Conservation (phyloP, 2,888 invertebrate genomes). For the Eristalinus aeneus region DNA sequence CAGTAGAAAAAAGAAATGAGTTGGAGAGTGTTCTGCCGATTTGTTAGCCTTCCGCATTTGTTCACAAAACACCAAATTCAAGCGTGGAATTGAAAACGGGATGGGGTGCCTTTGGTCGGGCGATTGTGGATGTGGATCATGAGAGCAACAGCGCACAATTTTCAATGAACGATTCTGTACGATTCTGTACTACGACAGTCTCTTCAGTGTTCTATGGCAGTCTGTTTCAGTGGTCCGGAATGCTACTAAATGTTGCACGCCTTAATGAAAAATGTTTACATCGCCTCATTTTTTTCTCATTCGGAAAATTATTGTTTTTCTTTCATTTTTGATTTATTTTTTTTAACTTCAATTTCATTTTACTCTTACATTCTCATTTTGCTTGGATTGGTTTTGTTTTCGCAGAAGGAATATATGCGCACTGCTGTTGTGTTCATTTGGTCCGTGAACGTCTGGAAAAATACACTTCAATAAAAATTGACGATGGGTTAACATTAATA, state of each 20-base stretch:
- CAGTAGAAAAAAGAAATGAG: background rate
- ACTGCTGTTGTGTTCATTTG: slow-evolving; percentile 16
- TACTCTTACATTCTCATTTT: slow-evolving; percentile 45
- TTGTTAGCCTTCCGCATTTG: slow-evolving; percentile 34
- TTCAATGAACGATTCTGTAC: slow-evolving; percentile 13
- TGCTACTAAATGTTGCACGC: slow-evolving; percentile 42
- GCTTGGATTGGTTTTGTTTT: slow-evolving; percentile 22
- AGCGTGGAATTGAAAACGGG: slow-evolving; percentile 29
- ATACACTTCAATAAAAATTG: slow-evolving; percentile 65
- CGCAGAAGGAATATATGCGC: slow-evolving; percentile 2
- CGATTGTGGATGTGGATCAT: slow-evolving; percentile 1
- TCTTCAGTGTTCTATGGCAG: background rate
- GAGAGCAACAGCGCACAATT: slow-evolving; percentile 37
- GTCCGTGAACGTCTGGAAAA: slow-evolving; percentile 26
- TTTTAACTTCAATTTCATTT: slow-evolving; percentile 23
- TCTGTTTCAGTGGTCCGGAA: background rate
- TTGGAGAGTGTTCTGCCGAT: slow-evolving; percentile 24
- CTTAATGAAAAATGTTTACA: slow-evolving; percentile 70
- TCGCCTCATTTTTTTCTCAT: slow-evolving; percentile 57
- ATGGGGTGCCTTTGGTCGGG: background rate
- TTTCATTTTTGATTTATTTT: background rate
- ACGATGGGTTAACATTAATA: slow-evolving; percentile 63
- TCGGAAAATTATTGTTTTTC: slow-evolving; percentile 44
- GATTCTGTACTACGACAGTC: slow-evolving; percentile 15
- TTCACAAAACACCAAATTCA: slow-evolving; percentile 24